Base-by-base conservation (phyloP, 2,113 vertebrate genomes). In the Capreolus pygargus region DNA sequence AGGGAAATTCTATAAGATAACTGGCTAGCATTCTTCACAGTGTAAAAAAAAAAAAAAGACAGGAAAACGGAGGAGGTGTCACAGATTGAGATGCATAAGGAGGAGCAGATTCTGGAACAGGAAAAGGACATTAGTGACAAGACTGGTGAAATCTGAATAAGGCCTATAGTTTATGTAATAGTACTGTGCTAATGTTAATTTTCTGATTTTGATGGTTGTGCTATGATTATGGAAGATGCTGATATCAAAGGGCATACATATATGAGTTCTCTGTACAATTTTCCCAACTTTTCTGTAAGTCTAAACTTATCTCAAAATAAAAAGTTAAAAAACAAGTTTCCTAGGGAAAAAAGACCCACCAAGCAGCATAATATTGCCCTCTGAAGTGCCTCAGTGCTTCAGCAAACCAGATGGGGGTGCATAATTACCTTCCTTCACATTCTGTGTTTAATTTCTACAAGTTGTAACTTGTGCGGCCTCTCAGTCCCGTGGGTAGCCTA, bases 381-480 rank as follows among this genome's bases (percentile, higher is more conserved):
- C 88, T 61, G 91, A 96, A 97, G 36, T 81, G 84, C 89, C 78
- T 91, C 60, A 23, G 78, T 95, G 95, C 97, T 98, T 98, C 97
- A 84, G 97, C 97, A 97, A 98, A 93, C 96, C 98, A 98, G 98
- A 98, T 98, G 96, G 98, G 96, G 93, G 97, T 98, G 82, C 84
- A 91, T 98, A 98, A 98, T 99, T 98, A 98, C 96, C 98, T 98
- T 98, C 97, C 82, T 98, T 94, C 87, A 90, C 88, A 97, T 98
- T 98, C 96, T 98, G 83, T 98, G 97, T 98, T 98, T 98, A 99
- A 99, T 98, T 98, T 98, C 97, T 98, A 97, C 98, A 98, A 98
- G 97, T 98, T 98, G 95, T 98, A 98, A 98, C 98, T 98, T 98
- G 98, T 98, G 97, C 95, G 93, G 97, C 98, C 98, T 98, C 95